Base-by-base conservation (phyloP, 2,888 invertebrate species). In the Oxystoma pomonae region DNA sequence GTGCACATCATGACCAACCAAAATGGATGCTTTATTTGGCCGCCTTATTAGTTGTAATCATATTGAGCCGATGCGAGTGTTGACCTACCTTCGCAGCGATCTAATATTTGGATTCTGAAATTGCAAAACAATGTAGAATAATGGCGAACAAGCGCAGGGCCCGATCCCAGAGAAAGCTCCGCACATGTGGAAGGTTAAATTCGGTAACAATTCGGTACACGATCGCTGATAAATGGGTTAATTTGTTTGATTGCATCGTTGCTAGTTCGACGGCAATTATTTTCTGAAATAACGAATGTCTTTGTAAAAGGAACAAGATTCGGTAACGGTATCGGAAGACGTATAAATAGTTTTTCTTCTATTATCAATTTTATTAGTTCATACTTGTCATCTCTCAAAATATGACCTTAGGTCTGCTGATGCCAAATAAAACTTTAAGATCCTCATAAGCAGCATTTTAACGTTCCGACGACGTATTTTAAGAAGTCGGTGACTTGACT, bases 101-200 rank as follows among this genome's bases (percentile, higher is more conserved):
- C 53, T 53, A 53, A 65, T 63, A 65, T 65, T 65, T 65, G 63
- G 62, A 65, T 65, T 65, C 63, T 63, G 62, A 65, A 65, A 65
- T 65, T 63, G 65, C 60, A 50, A 65, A 65, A 65, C 65, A 59
- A 55, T 65, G 65, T 65, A 16, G 53, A 35, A 35, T 12, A 12
- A 35, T 35, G 35, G 35, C 35, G 35, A 12, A 35, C 35, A 35
- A 35, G 35, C 35, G 3, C 35, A 12, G 12, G 3, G 3, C 35
- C 35, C 35, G 35, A 12, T 7, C n/a, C n/a, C 5, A 35, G 35
- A 35, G 35, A 35, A 35, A 35, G 35, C 35, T 35, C 35, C 35
- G 12, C 35, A 35, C 12, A 12, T 35, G 35, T 35, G 35, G 35
- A 35, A 35, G 35, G 35, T 35, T 35, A 12, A 7, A 35, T 35